phyloP scores from a whole-genome alignment of 2,797 vertebrate genomes.

The Myotis vivesi region DNA sequence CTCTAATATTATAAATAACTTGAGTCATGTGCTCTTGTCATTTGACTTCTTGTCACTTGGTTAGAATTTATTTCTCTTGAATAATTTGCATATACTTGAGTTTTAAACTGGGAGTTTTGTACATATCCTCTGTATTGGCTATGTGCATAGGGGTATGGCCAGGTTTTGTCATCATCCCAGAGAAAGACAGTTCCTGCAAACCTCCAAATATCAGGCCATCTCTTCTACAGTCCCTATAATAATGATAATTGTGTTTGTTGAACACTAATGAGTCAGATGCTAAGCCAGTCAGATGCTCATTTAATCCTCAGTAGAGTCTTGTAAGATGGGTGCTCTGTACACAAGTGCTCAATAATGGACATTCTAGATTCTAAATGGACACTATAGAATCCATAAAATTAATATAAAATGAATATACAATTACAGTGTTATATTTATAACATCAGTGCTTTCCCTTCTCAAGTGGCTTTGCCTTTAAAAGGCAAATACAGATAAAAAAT shows the following conservation, averaged over 20 bases:
- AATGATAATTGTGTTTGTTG: not conserved
- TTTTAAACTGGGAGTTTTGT: constrained; percentile 31
- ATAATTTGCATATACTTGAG: constrained; percentile 24
- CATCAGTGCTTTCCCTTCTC: constrained; percentile 17
- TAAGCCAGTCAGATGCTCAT: not conserved
- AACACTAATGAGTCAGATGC: not conserved
- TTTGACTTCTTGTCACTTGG: not conserved
- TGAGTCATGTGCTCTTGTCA: constrained; percentile 25
- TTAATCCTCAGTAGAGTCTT: not conserved
- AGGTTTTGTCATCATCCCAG: not conserved
- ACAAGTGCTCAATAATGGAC: not conserved
- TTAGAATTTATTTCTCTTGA: constrained; percentile 43
- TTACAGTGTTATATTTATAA: constrained; percentile 9
- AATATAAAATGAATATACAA: constrained; percentile 4
- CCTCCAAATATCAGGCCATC: not conserved
- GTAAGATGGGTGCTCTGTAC: not conserved
- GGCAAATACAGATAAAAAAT: constrained; percentile 20
- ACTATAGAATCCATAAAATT: not conserved
- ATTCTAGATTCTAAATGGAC: not conserved
- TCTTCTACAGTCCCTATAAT: not conserved
- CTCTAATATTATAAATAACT: constrained; percentile 2
- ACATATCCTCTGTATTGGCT: not conserved
- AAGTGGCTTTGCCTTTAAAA: constrained; percentile 39
- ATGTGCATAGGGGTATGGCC: too few species aligned
- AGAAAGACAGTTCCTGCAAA: not conserved